A percentile compares a stretch with the other conserved stretches of the same genome.
These are phyloP conservation scores for Mesembrinibis cayennensis DNA, from an alignment of 2,113 vertebrate species.

Conservation along the genomic window DNA sequence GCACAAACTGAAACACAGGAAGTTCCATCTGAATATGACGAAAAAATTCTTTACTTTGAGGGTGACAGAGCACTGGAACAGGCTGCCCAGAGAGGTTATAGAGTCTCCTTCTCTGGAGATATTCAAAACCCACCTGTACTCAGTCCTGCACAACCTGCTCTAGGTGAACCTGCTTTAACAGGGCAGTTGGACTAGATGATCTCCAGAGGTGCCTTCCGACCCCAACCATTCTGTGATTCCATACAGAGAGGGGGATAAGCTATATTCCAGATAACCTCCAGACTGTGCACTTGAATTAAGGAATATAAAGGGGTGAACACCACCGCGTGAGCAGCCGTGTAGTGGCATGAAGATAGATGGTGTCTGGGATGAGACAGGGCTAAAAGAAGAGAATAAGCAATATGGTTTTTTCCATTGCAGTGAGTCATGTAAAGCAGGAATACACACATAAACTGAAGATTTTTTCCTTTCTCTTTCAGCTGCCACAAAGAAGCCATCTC, in stretches of 20 bases:
- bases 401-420: not conserved
- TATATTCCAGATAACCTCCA: not conserved
- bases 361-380: not conserved
- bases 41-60: too few species aligned
- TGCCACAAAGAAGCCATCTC: not conserved
- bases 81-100: too few species aligned
- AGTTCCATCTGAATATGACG: too few species aligned
- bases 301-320: not conserved
- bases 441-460: not conserved
- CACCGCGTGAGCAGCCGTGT: rapidly evolving
- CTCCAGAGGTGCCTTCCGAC: too few species aligned
- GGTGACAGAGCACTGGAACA: too few species aligned
- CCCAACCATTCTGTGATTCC: too few species aligned
- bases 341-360: not conserved
- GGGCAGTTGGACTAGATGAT: too few species aligned
- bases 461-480: not conserved
- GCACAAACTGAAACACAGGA: too few species aligned
- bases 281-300: not conserved
- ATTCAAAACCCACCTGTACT: too few species aligned
- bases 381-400: not conserved
- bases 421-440: not conserved
- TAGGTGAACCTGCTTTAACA: too few species aligned
- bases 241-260: not conserved
- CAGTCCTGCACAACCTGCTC: too few species aligned
- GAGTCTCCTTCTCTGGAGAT: too few species aligned